Evolutionary conservation across 2,113 vertebrate species (phyloP).

Genomic region (Nibea albiflora): DNA sequence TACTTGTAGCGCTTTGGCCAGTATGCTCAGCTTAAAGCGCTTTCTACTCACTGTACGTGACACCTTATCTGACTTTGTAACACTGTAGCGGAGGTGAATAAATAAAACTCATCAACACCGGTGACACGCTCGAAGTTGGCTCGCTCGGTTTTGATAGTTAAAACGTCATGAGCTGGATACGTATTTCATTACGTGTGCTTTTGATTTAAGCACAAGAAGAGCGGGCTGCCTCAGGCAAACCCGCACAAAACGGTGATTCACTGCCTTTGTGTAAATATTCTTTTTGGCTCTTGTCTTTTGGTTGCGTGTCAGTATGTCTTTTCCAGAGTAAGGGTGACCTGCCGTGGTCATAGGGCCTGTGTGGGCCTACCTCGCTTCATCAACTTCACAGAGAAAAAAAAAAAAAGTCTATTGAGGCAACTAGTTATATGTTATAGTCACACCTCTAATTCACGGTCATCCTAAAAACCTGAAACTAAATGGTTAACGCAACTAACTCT

Average conservation of each 20-base stretch:
- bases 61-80: constrained; percentile 35
- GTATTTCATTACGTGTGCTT: constrained; percentile 65
- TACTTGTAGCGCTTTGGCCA: not conserved
- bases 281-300: constrained; percentile 83
- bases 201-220: constrained; percentile 64
- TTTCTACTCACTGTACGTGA: not conserved
- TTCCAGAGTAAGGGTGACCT: constrained; percentile 84
- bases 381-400: constrained; percentile 16
- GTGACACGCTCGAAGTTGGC: constrained; percentile 52
- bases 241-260: constrained; percentile 85
- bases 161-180: constrained; percentile 57
- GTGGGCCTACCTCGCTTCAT: constrained; percentile 51
- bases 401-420: not conserved
- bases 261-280: constrained; percentile 89
- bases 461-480: not conserved
- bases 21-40: not conserved
- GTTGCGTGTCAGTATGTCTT: constrained; percentile 81
- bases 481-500: not conserved
- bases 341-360: constrained; percentile 57
- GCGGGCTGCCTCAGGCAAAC: constrained; percentile 82
- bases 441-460: not conserved
- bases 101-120: constrained; percentile 58
- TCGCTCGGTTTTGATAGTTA: constrained; percentile 45
- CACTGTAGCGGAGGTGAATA: constrained; percentile 53
- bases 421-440: not conserved